These are phyloP conservation scores for Megaceryle maxima DNA, from an alignment of 2,113 vertebrate species.

Conservation along the genomic window DNA sequence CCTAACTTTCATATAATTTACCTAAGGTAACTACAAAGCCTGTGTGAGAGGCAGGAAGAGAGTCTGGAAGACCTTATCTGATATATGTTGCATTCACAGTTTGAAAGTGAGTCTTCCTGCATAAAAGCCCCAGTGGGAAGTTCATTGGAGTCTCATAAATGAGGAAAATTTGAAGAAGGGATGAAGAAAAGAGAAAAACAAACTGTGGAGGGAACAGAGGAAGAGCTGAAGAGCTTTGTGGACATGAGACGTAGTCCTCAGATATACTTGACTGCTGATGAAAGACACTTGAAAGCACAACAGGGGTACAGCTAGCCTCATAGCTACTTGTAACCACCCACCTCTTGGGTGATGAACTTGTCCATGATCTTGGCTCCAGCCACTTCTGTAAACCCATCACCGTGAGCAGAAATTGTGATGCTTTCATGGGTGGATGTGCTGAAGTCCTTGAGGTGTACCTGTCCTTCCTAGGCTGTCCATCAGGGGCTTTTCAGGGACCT, in stretches of 20 bases:
- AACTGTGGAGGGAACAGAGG: not conserved
- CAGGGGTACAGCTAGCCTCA: not conserved
- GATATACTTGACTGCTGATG: not conserved
- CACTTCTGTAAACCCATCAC: not conserved
- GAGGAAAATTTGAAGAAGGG: not conserved
- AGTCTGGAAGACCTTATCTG: not conserved
- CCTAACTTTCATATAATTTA: not conserved
- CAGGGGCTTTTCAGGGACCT: not conserved
- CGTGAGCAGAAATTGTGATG: not conserved
- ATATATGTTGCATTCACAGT: not conserved
- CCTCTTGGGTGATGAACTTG: not conserved
- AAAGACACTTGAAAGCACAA: not conserved
- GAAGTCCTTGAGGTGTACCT: not conserved
- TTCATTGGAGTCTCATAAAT: not conserved
- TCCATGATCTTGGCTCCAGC: not conserved
- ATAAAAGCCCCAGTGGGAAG: not conserved
- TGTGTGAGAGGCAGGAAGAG: not conserved
- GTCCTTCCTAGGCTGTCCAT: not conserved
- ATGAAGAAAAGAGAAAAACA: not conserved
- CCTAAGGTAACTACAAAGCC: not conserved
- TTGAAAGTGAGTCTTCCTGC: not conserved
- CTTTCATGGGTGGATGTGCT: not conserved
- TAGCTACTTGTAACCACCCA: fast-evolving
- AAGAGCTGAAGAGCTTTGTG: not conserved
- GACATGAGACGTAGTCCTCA: not conserved